Percentiles rank a stretch among this genome's conserved stretches.
phyloP scores from a whole-genome alignment of 92 coral and sea anemone genomes.

The Scolanthus callimorphus region DNA sequence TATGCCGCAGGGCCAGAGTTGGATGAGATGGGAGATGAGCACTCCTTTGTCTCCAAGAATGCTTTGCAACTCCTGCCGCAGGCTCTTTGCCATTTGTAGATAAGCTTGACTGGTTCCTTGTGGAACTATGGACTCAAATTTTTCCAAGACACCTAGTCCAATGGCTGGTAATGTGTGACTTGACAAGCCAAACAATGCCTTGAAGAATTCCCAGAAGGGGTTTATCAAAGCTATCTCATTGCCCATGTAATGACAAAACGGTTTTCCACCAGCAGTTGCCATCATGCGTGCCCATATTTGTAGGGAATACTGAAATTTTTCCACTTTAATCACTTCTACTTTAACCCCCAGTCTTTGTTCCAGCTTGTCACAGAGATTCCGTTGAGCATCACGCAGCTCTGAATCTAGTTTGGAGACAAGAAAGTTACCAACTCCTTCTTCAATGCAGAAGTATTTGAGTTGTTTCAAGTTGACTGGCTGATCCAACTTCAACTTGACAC shows the following conservation, averaged over 20 bases:
- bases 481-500: conserved; percentile 45
- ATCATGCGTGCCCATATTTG: conserved; percentile 92
- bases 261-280: conserved; percentile 76
- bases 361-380: conserved; percentile 59
- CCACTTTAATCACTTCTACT: conserved; percentile 63
- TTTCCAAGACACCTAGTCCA: conserved; percentile 79
- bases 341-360: conserved; percentile 52
- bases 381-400: conserved; percentile 73
- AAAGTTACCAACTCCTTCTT: conserved; percentile 62
- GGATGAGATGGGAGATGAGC: conserved; percentile 89
- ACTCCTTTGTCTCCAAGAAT: conserved; percentile 87
- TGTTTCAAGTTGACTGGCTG: conserved; percentile 54
- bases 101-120: conserved; percentile 51
- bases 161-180: conserved; percentile 90
- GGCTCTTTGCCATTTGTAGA: conserved; percentile 60
- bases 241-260: conserved; percentile 85
- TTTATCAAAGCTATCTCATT: conserved; percentile 42
- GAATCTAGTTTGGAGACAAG: conserved; percentile 64
- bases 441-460: conserved; percentile 68
- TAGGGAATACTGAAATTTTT: conserved; percentile 72
- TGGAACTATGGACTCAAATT: conserved; percentile 67
- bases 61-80: conserved; percentile 71
- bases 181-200: conserved; percentile 72
- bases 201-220: conserved; percentile 86
- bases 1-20: conserved; percentile 68